A percentile compares a stretch with the other conserved stretches of the same genome.
phyloP scores from a whole-genome alignment of 2,797 vertebrate species.

The Apogon hyalosoma region DNA sequence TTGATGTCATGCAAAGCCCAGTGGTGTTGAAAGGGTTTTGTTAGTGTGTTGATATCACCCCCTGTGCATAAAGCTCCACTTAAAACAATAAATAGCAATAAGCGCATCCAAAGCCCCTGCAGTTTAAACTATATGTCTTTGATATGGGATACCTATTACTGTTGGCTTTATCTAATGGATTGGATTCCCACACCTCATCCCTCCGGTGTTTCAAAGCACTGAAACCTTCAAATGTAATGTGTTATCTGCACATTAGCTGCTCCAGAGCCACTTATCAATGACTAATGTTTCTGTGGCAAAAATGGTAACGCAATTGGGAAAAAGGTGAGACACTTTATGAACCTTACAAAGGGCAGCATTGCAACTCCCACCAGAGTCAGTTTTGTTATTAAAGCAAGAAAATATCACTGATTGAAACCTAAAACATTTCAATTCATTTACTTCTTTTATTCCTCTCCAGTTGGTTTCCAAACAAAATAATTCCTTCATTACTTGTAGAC shows the following conservation, averaged over 20 bases:
- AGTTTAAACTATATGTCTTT: conserved; percentile 82
- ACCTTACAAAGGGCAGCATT: conserved; percentile 10
- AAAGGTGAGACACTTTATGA: conserved; percentile 55
- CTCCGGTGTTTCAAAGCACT: conserved; percentile 73
- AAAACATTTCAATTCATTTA: background rate
- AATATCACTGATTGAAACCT: no score
- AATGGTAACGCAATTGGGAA: conserved; percentile 50
- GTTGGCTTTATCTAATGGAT: conserved; percentile 82
- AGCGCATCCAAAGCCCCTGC: conserved; percentile 79
- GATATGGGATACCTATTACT: conserved; percentile 84
- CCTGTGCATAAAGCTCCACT: conserved; percentile 81
- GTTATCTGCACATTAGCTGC: conserved; percentile 77
- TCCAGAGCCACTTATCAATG: conserved; percentile 59
- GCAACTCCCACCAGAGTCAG: no score
- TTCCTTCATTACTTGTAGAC: background rate
- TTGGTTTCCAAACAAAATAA: background rate
- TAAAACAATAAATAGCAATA: conserved; percentile 85
- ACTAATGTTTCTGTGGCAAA: conserved; percentile 55
- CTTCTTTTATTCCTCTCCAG: background rate
- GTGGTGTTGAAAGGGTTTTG: conserved; percentile 82
- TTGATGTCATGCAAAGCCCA: conserved; percentile 81
- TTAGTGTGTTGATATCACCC: conserved; percentile 82
- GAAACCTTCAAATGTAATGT: conserved; percentile 78
- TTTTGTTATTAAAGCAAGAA: no score
- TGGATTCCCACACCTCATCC: conserved; percentile 81